Evolutionary conservation across 2,113 vertebrate species (phyloP), one percentile per base, ranked within the genome.

Genomic region (Seriola rivoliana): DNA sequence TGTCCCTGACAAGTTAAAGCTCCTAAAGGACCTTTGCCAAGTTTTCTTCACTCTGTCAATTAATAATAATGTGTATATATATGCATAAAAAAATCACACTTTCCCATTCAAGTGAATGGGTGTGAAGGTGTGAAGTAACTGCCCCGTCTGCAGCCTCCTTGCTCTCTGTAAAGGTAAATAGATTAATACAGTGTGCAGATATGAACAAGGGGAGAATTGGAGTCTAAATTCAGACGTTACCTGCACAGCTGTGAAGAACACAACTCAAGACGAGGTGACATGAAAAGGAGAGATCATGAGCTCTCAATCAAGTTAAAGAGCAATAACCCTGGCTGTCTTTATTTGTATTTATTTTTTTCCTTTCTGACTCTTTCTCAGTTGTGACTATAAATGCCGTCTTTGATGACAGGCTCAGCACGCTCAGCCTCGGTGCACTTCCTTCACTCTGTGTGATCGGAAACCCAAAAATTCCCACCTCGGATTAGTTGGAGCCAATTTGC

Each of bases 401-500:
- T 59, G 55, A 78, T 82, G 81, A 80, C 78, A 60, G 71, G 36
- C 59, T 75, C 25, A 8, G 69, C 48, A 4, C 5, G 25, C 66
- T 77, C 62, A 42, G 48, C 21, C 63, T 48, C 0, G 1, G 32
- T n/a, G 36, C 32, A 13, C 54, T 38, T 71, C 64, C 68, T 55
- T 82, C 71, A 32, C 64, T 52, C 40, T 17, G 82, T 66, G 75
- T 64, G 76, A 86, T 78, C 73, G 17, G 71, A 83, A 89, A 86
- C 72, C 74, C 69, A 44, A 72, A 80, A 85, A 88, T 62, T 83
- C 79, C 85, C 89, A 80, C 75, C 80, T 88, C 23, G 59, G 85
- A 85, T 93, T 87, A 88, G 71, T 50, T 19, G 73, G 64, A 87
- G 76, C 84, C 88, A 84, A 81, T 90, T 70, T 54, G 67, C 48